These are phyloP conservation scores for Rhinoderma darwinii DNA, from an alignment of 2,113 vertebrate genomes.

Conservation along the genomic window DNA sequence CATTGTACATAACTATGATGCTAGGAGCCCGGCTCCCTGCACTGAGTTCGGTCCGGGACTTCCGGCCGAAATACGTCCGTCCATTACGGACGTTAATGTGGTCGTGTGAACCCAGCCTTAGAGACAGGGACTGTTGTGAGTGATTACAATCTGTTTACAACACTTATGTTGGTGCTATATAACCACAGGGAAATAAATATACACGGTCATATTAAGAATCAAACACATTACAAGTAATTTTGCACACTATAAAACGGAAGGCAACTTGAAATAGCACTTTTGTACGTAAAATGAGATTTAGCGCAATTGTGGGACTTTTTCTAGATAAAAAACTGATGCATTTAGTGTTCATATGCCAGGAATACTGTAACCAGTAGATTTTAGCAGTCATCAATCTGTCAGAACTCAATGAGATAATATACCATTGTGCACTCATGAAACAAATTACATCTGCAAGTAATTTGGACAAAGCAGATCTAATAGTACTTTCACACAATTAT, in stretches of 20 bases:
- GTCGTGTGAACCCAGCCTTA: too few species aligned
- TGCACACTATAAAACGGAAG: neutral
- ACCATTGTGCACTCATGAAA: constrained; percentile 45
- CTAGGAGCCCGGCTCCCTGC: too few species aligned
- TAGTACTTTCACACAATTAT: constrained; percentile 55
- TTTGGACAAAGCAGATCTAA: constrained; percentile 56
- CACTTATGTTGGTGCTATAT: neutral
- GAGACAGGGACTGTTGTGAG: neutral
- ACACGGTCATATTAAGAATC: neutral
- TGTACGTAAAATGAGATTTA: constrained; percentile 44
- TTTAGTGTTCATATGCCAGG: constrained; percentile 49
- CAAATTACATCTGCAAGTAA: constrained; percentile 58
- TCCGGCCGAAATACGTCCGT: too few species aligned
- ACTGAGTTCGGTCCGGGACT: too few species aligned
- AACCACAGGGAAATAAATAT: neutral
- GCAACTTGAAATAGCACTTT: constrained; percentile 25
- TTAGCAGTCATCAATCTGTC: constrained; percentile 52
- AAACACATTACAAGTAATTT: neutral
- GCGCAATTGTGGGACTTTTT: constrained; percentile 25
- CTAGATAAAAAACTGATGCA: constrained; percentile 37
- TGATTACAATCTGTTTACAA: neutral
- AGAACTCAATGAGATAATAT: constrained; percentile 57
- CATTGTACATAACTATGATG: too few species aligned
- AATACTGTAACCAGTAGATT: constrained; percentile 51
- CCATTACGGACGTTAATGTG: too few species aligned